phyloP scores from a whole-genome alignment of 2,797 vertebrate genomes.

The Brachyrhaphis roseni region DNA sequence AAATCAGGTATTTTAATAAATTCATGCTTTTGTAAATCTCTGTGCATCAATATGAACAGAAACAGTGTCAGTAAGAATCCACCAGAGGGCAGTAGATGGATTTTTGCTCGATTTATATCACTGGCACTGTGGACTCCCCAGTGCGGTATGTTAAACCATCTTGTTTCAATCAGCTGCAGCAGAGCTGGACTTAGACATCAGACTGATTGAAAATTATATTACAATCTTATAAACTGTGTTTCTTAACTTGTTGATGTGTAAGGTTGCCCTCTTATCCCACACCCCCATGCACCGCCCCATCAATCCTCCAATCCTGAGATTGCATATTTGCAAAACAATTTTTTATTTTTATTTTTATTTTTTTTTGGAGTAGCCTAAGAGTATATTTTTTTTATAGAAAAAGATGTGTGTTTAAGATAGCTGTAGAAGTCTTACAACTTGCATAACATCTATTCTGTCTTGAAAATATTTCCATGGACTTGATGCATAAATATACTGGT shows the following conservation, averaged over 20 bases:
- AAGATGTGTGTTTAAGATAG: conserved; percentile 15
- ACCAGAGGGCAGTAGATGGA: conserved; percentile 75
- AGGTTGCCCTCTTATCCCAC: conserved; percentile 13
- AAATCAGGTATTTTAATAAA: not conserved
- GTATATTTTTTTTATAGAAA: conserved; percentile 26
- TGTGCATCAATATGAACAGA: not conserved
- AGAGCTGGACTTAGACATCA: conserved; percentile 18
- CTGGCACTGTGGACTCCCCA: conserved; percentile 7
- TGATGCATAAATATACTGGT: not conserved
- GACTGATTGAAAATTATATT: conserved; percentile 58
- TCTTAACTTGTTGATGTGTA: conserved; percentile 22
- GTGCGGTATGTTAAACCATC: conserved; percentile 33
- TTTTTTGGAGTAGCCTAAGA: not conserved
- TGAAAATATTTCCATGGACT: not conserved
- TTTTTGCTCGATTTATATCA: conserved; percentile 7
- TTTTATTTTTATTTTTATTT: no score
- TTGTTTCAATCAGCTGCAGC: conserved; percentile 62
- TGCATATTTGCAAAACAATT: conserved; percentile 1
- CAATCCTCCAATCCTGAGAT: conserved; percentile 28
- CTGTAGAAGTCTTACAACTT: not conserved
- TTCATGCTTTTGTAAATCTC: not conserved
- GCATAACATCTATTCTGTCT: not conserved
- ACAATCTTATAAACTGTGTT: conserved; percentile 36
- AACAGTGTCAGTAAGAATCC: conserved; percentile 41
- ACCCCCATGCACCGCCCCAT: not conserved